Evolutionary conservation across 2,888 invertebrate species (phyloP), one percentile per base, ranked within the genome.

Genomic region (Phortica magna): DNA sequence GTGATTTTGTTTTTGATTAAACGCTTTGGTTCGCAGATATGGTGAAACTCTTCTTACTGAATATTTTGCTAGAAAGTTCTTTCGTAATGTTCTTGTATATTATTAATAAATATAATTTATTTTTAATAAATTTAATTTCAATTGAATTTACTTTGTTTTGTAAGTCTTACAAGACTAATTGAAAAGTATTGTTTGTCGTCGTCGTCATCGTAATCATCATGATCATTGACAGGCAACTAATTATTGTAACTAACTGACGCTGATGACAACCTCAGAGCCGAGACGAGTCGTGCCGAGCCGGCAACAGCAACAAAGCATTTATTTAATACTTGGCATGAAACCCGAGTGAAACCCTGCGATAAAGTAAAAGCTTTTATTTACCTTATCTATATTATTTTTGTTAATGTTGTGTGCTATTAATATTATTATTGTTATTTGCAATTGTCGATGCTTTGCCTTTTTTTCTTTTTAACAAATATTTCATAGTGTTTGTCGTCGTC

Each of bases 331-430:
- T 19, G 19, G 61, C 6, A 19, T 61, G 41, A 65, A 65, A 65
- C 41, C 41, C 17, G 41, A 65, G 41, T 39, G 14, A 65, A 39
- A 65, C 70, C 12, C 53, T n/a, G 70, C 31, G 70, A 55, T 53
- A 71, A 71, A 71, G 70, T 71, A 71, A 71, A 71, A 71, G 70
- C 68, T 42, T n/a, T 61, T 61, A 19, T 61, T 61, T 61, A n/a
- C 42, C 10, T 53, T 70, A 53, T 31, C 31, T 31, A 17, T 70
- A 31, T 70, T 70, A 31, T 70, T 70, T 53, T 42, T 2, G 31
- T 71, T 55, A 19, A 41, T 41, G 41, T 65, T 17, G 31, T 65
- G 39, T 39, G 39, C 43, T 42, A 17, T 53, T 70, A 53, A 17
- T 70, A 31, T 70, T 70, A 31, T 70, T 70, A 70, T 42, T 7